Base-by-base conservation (phyloP, 1,140 invertebrate genomes). In the Elysia chlorotica region DNA sequence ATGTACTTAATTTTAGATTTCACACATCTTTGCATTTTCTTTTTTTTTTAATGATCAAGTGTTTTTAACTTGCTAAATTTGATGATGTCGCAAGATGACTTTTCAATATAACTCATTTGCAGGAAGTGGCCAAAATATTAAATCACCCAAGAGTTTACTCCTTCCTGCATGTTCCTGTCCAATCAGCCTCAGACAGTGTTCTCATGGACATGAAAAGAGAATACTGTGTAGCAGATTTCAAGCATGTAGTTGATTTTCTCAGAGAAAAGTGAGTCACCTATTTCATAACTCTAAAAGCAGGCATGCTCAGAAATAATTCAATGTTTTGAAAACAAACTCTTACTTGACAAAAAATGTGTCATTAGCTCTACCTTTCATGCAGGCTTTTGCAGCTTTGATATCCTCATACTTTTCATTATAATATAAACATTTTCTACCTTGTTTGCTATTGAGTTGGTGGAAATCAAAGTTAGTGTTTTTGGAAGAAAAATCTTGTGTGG, bases 111-210 rank as follows among this genome's bases (percentile, higher is more conserved):
- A 59, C 61, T 62, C 57, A 5, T 35, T 59, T 66, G 37, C 79
- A 92, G 81, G 94, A 96, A 85, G 96, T 99, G 66, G 92, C 95
- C 0, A 91, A 93, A 82, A 95, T 99, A 76, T 89, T 99, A 79
- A 89, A 90, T 48, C 94, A 98, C 87, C 94, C 95, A 0, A 86
- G 93, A 70, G 96, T 99, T 0, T 99, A 99, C 83, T 87, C 94
- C 67, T 99, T 99, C 84, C 90, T 99, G 0, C 98, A 99, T 86
- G 93, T 99, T 30, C 98, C 98, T 0, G 96, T 99, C 0, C 98
- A 99, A 88, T 95, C 95, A 17, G 97, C 95, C 2, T 97, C 95
- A 81, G 95, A 99, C 89, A 90, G 92, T 67, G 96, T 99, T 14
- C 87, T 99, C 1, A 90, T 90, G 0, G 97, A 99, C 78, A 99